A percentile compares a stretch with the other conserved stretches of the same genome.
Conservation (phyloP, 2,797 vertebrate species). For the Danio aesculapii region DNA sequence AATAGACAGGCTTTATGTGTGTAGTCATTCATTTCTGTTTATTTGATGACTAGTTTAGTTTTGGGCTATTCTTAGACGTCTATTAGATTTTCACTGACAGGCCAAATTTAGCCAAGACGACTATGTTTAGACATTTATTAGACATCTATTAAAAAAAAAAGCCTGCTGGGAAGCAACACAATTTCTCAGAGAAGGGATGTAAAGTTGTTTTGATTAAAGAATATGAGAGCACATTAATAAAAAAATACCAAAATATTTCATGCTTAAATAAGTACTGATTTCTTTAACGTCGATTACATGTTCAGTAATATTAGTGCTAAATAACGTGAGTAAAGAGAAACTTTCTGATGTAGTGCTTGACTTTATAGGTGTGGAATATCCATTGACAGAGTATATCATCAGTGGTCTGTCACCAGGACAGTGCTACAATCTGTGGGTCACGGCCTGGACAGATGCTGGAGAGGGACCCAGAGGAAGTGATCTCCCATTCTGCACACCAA, state of each 20-base stretch:
- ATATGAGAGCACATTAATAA: neutral
- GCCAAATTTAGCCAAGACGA: too few species aligned
- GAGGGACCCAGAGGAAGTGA: slow-evolving; percentile 75
- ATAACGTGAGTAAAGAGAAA: neutral
- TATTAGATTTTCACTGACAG: too few species aligned
- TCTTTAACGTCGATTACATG: neutral
- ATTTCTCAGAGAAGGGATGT: neutral
- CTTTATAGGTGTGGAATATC: slow-evolving; percentile 44
- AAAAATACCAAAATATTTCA: too few species aligned
- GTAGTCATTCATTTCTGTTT: too few species aligned
- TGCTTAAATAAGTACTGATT: too few species aligned
- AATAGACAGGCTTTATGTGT: too few species aligned
- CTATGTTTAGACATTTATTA: too few species aligned
- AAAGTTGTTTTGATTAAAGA: neutral
- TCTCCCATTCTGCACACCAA: neutral
- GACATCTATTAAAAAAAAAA: too few species aligned
- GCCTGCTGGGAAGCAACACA: too few species aligned
- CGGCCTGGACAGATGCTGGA: slow-evolving; percentile 80
- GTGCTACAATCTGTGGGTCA: slow-evolving; percentile 83
- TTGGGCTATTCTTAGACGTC: too few species aligned
- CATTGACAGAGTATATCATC: slow-evolving; percentile 58
- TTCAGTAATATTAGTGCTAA: neutral
- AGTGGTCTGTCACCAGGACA: slow-evolving; percentile 55
- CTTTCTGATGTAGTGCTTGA: slow-evolving; percentile 3
- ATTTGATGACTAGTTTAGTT: too few species aligned